phyloP scores from a whole-genome alignment of 2,113 vertebrate genomes.

The Ciconia stormi region DNA sequence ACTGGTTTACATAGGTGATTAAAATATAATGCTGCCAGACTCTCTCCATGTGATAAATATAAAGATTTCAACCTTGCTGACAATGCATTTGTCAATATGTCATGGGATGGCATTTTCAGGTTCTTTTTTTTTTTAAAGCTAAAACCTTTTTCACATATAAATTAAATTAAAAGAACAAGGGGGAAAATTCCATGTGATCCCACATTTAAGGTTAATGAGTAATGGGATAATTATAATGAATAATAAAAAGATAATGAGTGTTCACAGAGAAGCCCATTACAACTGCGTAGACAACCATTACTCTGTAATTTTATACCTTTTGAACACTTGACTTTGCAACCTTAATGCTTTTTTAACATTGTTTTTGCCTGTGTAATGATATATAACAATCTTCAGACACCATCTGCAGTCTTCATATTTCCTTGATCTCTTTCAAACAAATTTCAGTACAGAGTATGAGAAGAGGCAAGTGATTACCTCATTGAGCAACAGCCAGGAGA shows the following conservation, averaged over 20 bases:
- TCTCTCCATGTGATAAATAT: slow-evolving; percentile 10
- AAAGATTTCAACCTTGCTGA: slow-evolving; percentile 34
- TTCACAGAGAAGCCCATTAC: slow-evolving; percentile 35
- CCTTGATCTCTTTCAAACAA: slow-evolving; percentile 17
- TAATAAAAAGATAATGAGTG: slow-evolving; percentile 47
- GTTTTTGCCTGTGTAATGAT: slow-evolving; percentile 31
- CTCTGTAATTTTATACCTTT: slow-evolving; percentile 43
- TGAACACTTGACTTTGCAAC: slow-evolving; percentile 40
- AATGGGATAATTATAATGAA: slow-evolving; percentile 52
- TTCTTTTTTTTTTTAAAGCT: not conserved
- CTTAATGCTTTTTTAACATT: slow-evolving; percentile 56
- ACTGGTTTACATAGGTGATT: too few species aligned
- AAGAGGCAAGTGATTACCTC: not conserved
- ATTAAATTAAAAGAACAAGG: slow-evolving; percentile 57
- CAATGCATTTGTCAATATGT: slow-evolving; percentile 50
- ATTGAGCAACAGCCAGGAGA: not conserved
- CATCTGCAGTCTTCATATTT: slow-evolving; percentile 31
- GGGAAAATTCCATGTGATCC: slow-evolving; percentile 19
- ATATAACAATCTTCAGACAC: slow-evolving; percentile 26
- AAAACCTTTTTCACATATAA: slow-evolving; percentile 25
- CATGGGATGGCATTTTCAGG: slow-evolving; percentile 9
- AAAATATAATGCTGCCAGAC: not conserved
- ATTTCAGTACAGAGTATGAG: not conserved
- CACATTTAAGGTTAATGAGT: slow-evolving; percentile 55
- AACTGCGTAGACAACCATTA: not conserved